phyloP scores from a whole-genome alignment of 2,113 vertebrate genomes.

The Urocolius indicus region DNA sequence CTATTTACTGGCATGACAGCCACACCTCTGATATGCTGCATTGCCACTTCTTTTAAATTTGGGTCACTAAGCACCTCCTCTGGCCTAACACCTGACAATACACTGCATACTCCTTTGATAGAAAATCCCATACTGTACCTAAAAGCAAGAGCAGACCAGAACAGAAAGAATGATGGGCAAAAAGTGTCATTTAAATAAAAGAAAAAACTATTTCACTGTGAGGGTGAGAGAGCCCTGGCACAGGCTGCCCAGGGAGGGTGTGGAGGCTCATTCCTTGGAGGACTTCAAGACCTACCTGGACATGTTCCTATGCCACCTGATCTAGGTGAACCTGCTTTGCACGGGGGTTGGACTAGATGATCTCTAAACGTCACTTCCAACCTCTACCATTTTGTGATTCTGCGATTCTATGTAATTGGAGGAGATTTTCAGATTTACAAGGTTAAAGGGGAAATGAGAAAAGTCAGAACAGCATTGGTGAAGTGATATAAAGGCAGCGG shows the following conservation, averaged over 20 bases:
- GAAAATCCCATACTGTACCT: not conserved
- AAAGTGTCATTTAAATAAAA: no score
- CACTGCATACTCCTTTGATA: not conserved
- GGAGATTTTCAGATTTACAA: slow-evolving; percentile 8
- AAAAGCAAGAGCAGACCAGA: not conserved
- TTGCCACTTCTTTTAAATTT: not conserved
- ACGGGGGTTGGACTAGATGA: no score
- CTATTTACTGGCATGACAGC: not conserved
- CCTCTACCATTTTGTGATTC: no score
- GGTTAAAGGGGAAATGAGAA: slow-evolving; percentile 31
- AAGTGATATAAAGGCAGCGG: slow-evolving; percentile 8
- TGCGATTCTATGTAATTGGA: no score
- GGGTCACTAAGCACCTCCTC: not conserved
- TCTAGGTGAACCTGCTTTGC: no score
- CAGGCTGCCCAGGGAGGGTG: no score
- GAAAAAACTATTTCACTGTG: no score
- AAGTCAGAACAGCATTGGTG: slow-evolving; percentile 13
- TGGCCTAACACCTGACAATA: not conserved
- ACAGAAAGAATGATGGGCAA: not conserved
- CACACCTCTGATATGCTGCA: not conserved
- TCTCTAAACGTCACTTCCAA: no score
- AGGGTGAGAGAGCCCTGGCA: no score
- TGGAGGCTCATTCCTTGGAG: no score
- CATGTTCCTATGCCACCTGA: no score
- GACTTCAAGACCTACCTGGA: no score